phyloP scores from a whole-genome alignment of 1,140 invertebrate species.

The Zaprionus camerounensis region DNA sequence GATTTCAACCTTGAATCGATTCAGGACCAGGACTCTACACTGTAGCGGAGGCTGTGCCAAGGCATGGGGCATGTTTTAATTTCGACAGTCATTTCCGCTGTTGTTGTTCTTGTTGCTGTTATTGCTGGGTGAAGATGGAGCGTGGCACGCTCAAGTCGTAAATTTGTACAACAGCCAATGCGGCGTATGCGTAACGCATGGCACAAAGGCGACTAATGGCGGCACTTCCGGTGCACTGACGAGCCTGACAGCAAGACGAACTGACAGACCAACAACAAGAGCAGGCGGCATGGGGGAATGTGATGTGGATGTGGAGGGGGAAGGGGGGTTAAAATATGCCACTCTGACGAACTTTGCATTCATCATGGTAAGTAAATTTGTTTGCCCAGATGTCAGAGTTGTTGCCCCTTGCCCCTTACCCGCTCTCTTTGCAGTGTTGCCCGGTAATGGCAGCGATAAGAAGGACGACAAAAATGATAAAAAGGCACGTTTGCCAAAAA shows the following conservation, averaged over 20 bases:
- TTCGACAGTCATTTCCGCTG: conserved; percentile 43
- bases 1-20: neutral
- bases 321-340: conserved; percentile 17
- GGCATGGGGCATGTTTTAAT: conserved; percentile 30
- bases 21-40: too few relatives aligned
- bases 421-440: neutral
- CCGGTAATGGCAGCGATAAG: conserved; percentile 72
- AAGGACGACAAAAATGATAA: conserved; percentile 75
- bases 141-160: conserved; percentile 30
- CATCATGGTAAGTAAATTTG: conserved; percentile 81
- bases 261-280: neutral
- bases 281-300: neutral
- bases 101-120: neutral
- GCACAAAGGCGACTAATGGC: conserved; percentile 79
- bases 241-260: neutral
- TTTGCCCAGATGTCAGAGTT: conserved; percentile 62
- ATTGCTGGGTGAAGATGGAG: conserved; percentile 3
- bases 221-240: conserved; percentile 72
- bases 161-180: conserved; percentile 31
- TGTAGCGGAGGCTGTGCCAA: neutral
- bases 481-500: conserved; percentile 81
- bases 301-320: too few relatives aligned
- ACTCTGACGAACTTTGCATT: conserved; percentile 67
- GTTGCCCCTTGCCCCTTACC: neutral
- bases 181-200: conserved; percentile 58